phyloP scores from a whole-genome alignment of 2,888 invertebrate species.

The Xanthia icteritia region DNA sequence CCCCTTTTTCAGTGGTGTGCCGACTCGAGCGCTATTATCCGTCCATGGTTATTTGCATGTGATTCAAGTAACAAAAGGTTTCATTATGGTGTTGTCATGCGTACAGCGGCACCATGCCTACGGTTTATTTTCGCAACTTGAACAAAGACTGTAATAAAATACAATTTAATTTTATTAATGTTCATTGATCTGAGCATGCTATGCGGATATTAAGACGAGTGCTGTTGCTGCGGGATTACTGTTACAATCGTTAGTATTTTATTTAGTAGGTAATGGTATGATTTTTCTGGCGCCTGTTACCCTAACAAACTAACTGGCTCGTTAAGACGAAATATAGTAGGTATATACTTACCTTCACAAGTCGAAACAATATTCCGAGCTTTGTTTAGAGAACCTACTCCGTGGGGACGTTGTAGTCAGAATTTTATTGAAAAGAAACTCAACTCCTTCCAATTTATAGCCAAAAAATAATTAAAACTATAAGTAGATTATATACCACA shows the following conservation, averaged over 20 bases:
- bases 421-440: background rate
- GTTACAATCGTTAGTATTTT: background rate
- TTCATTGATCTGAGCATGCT: background rate
- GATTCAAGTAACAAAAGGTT: slow-evolving; percentile 68
- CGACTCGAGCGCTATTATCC: slow-evolving; percentile 20
- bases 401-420: background rate
- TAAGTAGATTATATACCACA: no score
- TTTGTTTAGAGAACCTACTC: slow-evolving; percentile 8
- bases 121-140: slow-evolving; percentile 32
- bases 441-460: no score
- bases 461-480: no score
- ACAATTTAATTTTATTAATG: slow-evolving; percentile 12
- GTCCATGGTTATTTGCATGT: slow-evolving; percentile 54
- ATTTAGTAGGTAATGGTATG: background rate
- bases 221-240: background rate
- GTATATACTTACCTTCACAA: background rate
- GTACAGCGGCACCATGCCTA: slow-evolving; percentile 25
- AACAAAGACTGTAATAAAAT: slow-evolving; percentile 27
- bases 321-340: background rate
- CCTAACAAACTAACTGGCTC: background rate
- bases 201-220: background rate
- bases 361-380: background rate
- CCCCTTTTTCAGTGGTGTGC: slow-evolving; percentile 22
- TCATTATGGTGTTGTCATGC: slow-evolving; percentile 63
- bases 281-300: slow-evolving; percentile 8